A percentile compares a stretch with the other conserved stretches of the same genome.
Conservation (phyloP, 2,113 vertebrate genomes). For the Recurvirostra avosetta region DNA sequence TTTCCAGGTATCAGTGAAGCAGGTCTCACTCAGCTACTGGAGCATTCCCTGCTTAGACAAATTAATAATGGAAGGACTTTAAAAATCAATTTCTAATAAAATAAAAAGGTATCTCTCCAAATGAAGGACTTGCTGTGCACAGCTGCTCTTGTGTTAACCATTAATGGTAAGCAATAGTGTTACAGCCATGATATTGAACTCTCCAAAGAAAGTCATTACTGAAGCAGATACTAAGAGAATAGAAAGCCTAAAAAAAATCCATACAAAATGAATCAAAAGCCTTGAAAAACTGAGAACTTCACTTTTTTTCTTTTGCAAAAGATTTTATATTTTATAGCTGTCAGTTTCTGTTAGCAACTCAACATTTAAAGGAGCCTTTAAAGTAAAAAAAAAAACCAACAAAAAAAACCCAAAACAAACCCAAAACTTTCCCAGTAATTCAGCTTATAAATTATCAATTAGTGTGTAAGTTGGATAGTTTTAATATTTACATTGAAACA, state of each 20-base stretch:
- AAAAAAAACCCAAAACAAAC: background rate
- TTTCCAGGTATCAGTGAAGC: background rate
- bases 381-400: background rate
- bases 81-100: conserved; percentile 68
- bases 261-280: conserved; percentile 42
- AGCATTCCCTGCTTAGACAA: background rate
- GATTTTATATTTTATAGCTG: background rate
- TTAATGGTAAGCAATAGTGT: conserved; percentile 6
- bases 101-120: conserved; percentile 5
- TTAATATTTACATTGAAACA: background rate
- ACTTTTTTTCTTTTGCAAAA: background rate
- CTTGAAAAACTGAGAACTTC: background rate
- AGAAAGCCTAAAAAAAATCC: conserved; percentile 28
- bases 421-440: background rate
- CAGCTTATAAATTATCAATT: background rate
- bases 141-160: conserved; percentile 50
- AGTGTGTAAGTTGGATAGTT: background rate
- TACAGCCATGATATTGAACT: conserved; percentile 30
- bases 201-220: conserved; percentile 42
- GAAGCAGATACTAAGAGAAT: background rate
- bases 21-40: background rate
- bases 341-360: background rate
- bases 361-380: background rate
- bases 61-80: conserved; percentile 52
- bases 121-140: conserved; percentile 46